These are phyloP conservation scores for Frankliniella intonsa DNA, from an alignment of 2,888 invertebrate genomes.

Conservation along the genomic window DNA sequence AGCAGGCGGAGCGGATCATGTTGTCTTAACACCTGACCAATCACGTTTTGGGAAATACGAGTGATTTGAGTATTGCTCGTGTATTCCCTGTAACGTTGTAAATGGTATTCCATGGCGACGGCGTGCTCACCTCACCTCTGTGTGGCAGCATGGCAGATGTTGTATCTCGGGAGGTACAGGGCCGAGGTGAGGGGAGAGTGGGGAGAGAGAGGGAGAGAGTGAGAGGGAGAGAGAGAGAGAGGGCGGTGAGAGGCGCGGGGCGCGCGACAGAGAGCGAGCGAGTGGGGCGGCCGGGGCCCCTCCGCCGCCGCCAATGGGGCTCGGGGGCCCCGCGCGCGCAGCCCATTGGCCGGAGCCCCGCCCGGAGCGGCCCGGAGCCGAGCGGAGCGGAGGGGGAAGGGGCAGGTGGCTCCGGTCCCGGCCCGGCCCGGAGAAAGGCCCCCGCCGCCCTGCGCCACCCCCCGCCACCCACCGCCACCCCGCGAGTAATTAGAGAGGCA, in stretches of 20 bases:
- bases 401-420: background rate
- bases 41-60: no score
- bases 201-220: background rate
- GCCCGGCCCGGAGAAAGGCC: background rate
- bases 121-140: no score
- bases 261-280: background rate
- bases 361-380: constrained; percentile 2
- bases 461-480: background rate
- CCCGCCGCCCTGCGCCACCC: background rate
- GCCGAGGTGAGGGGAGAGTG: no score
- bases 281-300: background rate
- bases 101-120: no score
- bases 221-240: background rate
- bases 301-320: background rate
- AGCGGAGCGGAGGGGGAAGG: background rate
- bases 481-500: background rate
- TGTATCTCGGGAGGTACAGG: no score
- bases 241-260: background rate
- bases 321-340: background rate
- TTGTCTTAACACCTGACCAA: no score
- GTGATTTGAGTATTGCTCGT: no score
- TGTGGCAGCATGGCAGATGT: no score
- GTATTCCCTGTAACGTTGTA: no score
- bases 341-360: constrained; percentile 4
- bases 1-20: no score